Evolutionary conservation across 1,140 invertebrate species (phyloP).

Genomic region (Mycetomoellerius zeteki): DNA sequence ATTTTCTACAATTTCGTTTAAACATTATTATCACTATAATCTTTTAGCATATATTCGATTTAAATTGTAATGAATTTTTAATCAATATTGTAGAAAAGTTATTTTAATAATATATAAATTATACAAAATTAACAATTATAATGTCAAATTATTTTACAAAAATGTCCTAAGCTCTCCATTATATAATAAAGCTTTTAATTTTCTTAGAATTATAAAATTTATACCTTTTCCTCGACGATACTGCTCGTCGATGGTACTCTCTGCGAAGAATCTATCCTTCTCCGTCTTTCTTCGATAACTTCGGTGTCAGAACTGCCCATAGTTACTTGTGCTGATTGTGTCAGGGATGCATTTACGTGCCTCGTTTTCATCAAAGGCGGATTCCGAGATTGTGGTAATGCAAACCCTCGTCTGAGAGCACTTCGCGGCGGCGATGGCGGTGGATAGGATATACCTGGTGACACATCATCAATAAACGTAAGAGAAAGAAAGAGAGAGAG

Average conservation of each 20-base stretch:
- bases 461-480: constrained; percentile 28
- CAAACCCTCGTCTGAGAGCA: constrained; percentile 89
- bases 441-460: constrained; percentile 91
- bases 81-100: too few species aligned
- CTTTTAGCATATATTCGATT: too few species aligned
- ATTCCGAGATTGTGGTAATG: constrained; percentile 91
- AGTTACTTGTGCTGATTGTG: constrained; percentile 79
- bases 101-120: not conserved
- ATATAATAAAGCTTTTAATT: not conserved
- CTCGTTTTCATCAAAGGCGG: constrained; percentile 92
- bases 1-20: too few species aligned
- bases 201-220: too few species aligned
- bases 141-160: not conserved
- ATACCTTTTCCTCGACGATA: constrained; percentile 82
- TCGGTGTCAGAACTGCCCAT: constrained; percentile 82
- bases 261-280: constrained; percentile 82
- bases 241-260: constrained; percentile 83
- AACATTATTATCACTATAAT: too few species aligned
- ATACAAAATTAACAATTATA: not conserved
- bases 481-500: too few species aligned
- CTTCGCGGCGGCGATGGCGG: constrained; percentile 92
- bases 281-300: constrained; percentile 83
- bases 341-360: constrained; percentile 85
- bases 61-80: too few species aligned
- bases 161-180: not conserved